These are phyloP conservation scores for Scomber scombrus DNA, from an alignment of 2,113 vertebrate species.

Conservation along the genomic window DNA sequence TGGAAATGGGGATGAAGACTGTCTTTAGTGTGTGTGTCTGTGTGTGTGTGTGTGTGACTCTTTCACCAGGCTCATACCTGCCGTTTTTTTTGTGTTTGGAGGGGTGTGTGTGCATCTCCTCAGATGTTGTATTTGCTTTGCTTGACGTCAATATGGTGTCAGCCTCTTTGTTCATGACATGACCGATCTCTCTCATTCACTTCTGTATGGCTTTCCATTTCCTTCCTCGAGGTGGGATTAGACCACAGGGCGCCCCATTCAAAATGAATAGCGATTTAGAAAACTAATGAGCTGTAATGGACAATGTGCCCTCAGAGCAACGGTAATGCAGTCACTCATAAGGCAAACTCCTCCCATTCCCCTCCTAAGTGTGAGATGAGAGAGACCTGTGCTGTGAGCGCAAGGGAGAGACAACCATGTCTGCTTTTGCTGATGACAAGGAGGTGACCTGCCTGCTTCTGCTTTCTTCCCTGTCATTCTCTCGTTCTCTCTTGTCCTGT, in stretches of 20 bases:
- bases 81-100: not conserved
- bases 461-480: constrained; percentile 14
- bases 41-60: constrained; percentile 20
- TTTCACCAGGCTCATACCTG: constrained; percentile 59
- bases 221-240: constrained; percentile 50
- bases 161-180: constrained; percentile 40
- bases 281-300: constrained; percentile 78
- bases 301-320: constrained; percentile 63
- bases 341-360: constrained; percentile 52
- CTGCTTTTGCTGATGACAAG: constrained; percentile 37
- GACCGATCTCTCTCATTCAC: constrained; percentile 35
- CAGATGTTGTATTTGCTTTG: constrained; percentile 45
- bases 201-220: constrained; percentile 49
- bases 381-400: constrained; percentile 32
- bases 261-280: constrained; percentile 72
- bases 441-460: constrained; percentile 45
- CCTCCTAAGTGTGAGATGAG: constrained; percentile 37
- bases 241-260: constrained; percentile 56
- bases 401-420: constrained; percentile 11
- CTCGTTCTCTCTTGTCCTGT: constrained; percentile 7
- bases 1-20: constrained; percentile 59
- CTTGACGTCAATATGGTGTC: constrained; percentile 21
- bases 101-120: not conserved
- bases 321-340: constrained; percentile 55
- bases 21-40: not conserved